Conservation (phyloP, 2,797 vertebrate genomes). For the Characodon lateralis region DNA sequence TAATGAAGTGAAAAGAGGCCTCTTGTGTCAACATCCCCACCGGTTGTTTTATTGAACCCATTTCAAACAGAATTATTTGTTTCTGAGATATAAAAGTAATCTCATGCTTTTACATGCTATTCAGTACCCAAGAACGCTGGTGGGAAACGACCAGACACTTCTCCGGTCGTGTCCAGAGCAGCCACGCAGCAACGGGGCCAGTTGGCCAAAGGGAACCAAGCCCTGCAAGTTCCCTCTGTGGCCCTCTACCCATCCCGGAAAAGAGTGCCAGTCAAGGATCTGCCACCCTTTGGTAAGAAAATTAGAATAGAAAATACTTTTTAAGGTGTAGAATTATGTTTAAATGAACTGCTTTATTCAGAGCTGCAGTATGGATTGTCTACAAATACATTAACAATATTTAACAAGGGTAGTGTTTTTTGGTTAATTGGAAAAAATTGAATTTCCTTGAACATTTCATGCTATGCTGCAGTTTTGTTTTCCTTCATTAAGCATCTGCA, state of each 20-base stretch:
- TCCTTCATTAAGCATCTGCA: slow-evolving; percentile 23
- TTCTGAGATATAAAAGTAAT: not conserved
- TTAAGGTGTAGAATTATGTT: not conserved
- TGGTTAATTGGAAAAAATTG: not conserved
- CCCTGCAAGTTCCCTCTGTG: slow-evolving; percentile 91
- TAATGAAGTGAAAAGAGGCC: not conserved
- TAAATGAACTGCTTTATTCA: not conserved
- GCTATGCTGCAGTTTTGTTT: slow-evolving; percentile 10
- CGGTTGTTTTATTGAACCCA: not conserved
- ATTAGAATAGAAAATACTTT: slow-evolving; percentile 20
- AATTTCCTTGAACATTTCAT: not conserved
- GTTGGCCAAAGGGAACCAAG: slow-evolving; percentile 87
- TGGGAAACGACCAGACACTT: slow-evolving; percentile 92
- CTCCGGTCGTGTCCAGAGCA: slow-evolving; percentile 91
- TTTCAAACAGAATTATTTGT: not conserved
- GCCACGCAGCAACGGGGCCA: slow-evolving; percentile 89
- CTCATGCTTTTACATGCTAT: not conserved
- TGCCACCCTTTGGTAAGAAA: slow-evolving; percentile 93
- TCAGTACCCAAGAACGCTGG: slow-evolving; percentile 92
- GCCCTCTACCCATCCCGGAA: slow-evolving; percentile 95
- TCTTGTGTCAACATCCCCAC: not conserved
- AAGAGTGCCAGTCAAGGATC: slow-evolving; percentile 95
- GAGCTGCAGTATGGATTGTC: no score
- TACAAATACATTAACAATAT: not conserved
- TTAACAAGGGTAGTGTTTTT: not conserved